Evolutionary conservation across 2,888 invertebrate species (phyloP).

Genomic region (Ophion ellenae): DNA sequence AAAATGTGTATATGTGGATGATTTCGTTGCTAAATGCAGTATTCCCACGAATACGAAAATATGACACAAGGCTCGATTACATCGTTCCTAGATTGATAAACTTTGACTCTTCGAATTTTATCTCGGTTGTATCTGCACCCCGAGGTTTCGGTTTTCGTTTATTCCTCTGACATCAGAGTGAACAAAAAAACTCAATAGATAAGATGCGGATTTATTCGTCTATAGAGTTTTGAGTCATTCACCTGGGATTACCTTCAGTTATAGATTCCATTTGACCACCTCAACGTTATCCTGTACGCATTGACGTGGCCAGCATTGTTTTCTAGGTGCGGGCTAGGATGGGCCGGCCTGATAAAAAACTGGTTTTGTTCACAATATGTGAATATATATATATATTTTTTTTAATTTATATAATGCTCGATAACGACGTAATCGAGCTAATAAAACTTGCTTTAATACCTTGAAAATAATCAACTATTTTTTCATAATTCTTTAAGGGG

Average conservation of each 20-base stretch:
- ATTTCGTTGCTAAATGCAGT: background rate
- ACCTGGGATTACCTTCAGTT: background rate
- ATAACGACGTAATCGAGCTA: too few relatives aligned
- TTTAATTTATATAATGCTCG: too few relatives aligned
- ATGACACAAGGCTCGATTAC: background rate
- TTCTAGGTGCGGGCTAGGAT: too few relatives aligned
- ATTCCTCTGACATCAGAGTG: background rate
- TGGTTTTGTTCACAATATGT: too few relatives aligned
- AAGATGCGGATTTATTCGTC: background rate
- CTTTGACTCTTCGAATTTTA: background rate
- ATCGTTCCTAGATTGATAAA: background rate
- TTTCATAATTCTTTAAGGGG: too few relatives aligned
- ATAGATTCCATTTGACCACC: background rate
- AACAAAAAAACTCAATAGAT: slow-evolving; percentile 2
- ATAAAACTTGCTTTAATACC: too few relatives aligned
- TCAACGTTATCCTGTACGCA: background rate
- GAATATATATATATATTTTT: too few relatives aligned
- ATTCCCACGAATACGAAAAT: background rate
- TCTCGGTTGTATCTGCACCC: background rate
- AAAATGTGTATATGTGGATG: background rate
- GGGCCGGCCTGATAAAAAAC: too few relatives aligned
- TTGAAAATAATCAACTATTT: too few relatives aligned
- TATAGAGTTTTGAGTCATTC: background rate
- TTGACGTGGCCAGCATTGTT: too few relatives aligned
- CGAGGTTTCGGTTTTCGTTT: background rate